These are phyloP conservation scores for Tragelaphus scriptus DNA, from an alignment of 2,113 vertebrate genomes.

Conservation along the genomic window DNA sequence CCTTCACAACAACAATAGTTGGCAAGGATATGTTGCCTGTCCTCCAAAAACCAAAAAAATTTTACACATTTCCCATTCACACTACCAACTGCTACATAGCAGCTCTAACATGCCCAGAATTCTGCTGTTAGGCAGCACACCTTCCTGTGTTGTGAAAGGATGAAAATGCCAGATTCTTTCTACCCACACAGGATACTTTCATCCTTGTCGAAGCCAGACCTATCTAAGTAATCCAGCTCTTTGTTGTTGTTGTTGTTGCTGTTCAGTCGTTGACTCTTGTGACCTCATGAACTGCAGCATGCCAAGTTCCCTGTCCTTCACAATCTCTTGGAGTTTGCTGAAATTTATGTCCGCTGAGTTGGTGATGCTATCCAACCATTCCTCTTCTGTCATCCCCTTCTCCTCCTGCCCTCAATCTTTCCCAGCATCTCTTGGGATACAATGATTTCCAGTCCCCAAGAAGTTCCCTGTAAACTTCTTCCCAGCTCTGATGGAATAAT, in stretches of 20 bases:
- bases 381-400: background rate
- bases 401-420: background rate
- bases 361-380: background rate
- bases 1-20: slow-evolving; percentile 56
- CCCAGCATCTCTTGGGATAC: background rate
- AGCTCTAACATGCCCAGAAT: background rate
- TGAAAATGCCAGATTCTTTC: background rate
- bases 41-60: slow-evolving; percentile 53
- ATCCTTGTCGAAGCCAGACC: background rate
- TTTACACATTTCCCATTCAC: slow-evolving; percentile 52
- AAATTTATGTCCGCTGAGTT: background rate
- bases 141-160: background rate
- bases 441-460: background rate
- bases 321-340: background rate
- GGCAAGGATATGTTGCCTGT: slow-evolving; percentile 31
- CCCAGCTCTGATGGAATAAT: background rate
- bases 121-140: background rate
- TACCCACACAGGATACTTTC: background rate
- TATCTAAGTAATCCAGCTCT: background rate
- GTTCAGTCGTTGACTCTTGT: background rate
- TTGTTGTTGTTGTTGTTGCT: background rate
- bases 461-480: background rate
- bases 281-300: background rate
- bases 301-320: background rate
- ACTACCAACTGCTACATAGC: slow-evolving; percentile 29